A percentile compares a stretch with the other conserved stretches of the same genome.
phyloP scores from a whole-genome alignment of 1,140 invertebrate species.

The Steinernema khuongi region DNA sequence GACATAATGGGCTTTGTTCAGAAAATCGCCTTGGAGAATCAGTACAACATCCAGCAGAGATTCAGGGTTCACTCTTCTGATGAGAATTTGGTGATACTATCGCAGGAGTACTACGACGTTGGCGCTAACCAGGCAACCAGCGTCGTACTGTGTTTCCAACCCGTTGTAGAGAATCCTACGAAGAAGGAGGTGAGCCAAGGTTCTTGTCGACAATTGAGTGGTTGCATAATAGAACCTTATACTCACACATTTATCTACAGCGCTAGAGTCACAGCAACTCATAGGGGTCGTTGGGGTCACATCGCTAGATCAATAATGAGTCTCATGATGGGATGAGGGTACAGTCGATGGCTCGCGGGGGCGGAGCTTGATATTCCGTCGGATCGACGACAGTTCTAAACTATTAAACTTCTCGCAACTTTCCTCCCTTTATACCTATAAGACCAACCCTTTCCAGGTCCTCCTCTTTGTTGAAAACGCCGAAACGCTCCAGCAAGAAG shows the following conservation, averaged over 20 bases:
- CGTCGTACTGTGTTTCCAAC: constrained; percentile 31
- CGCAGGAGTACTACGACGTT: constrained; percentile 33
- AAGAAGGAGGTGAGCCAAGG: background rate
- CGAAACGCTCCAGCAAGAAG: background rate
- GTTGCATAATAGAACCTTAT: too few species aligned
- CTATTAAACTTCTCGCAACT: background rate
- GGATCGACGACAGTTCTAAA: background rate
- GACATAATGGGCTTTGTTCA: constrained; percentile 15
- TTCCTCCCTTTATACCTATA: background rate
- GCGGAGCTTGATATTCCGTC: too few species aligned
- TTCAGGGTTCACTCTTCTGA: constrained; percentile 40
- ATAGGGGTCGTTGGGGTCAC: too few species aligned
- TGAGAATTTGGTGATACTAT: constrained; percentile 29
- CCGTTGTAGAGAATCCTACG: constrained; percentile 21
- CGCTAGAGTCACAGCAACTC: too few species aligned
- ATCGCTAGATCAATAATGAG: too few species aligned
- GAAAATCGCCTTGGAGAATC: constrained; percentile 37
- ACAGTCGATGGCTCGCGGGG: too few species aligned
- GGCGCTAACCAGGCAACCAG: constrained; percentile 9
- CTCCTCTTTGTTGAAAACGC: constrained; percentile 8
- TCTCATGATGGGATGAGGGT: too few species aligned
- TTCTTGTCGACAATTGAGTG: background rate
- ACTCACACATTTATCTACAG: too few species aligned
- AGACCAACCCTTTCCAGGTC: background rate
- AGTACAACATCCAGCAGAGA: constrained; percentile 31